Base-by-base conservation (phyloP, 1,140 invertebrate genomes). In the Mycetomoellerius zeteki region DNA sequence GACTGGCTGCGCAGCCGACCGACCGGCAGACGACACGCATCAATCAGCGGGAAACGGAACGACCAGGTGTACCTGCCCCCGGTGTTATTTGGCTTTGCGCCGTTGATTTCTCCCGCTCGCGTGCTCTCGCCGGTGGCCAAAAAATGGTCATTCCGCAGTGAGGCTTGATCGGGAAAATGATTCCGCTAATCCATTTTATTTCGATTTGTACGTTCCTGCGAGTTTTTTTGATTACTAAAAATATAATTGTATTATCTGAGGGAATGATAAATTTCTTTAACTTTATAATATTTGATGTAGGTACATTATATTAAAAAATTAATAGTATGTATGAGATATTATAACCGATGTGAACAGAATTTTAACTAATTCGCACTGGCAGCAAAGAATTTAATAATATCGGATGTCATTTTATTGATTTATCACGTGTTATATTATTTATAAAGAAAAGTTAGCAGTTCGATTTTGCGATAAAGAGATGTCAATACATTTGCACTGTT, bases 21-120 rank as follows among this genome's bases (percentile, higher is more conserved):
- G 90, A 90, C 81, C 82, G 86, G 87, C 91, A 84, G 90, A 93
- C 91, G 92, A 93, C 91, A 90, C 81, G 86, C 94, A 95, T 94
- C 93, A 93, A 95, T 95, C 94, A 94, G 92, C 52, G 64, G 37
- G 85, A 86, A 71, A 87, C 88, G 84, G 58, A 87, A 86, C 82
- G 85, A 90, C 89, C 89, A 90, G 87, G 87, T 86, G 87, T 87
- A 91, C 86, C 90, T 81, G 75, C 87, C 50, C 43, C 81, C 75
- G 87, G 72, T 86, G 64, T 80, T 67, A 58, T 87, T 84, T 56
- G 80, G 62, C 54, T 81, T 67, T 60, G 69, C 80, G 24, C 56
- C 69, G 80, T 75, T 82, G 80, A 73, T 60, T 86, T 21, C 58
- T 58, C 67, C 37, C 14, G 86, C 27, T 21, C 33, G 75, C 67